Base-by-base conservation (phyloP, 2,113 vertebrate genomes). In the Spheniscus mendiculus region DNA sequence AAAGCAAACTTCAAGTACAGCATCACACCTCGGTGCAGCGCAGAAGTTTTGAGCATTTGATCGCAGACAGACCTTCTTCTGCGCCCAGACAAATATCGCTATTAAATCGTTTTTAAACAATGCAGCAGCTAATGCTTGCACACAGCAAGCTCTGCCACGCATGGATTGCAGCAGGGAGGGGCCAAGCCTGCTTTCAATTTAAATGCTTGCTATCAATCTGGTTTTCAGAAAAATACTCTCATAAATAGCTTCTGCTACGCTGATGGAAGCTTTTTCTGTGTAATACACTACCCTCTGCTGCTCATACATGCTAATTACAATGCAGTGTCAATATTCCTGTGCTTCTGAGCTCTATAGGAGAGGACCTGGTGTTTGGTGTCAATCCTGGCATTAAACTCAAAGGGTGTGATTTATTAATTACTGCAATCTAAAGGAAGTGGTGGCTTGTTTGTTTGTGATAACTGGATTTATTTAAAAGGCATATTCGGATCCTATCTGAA, bases 261-360 rank as follows among this genome's bases (percentile, higher is more conserved):
- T 17, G 32, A 5, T 2, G 19, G 45, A n/a, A 63, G 63, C 0
- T 53, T 78, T 94, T 96, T 82, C 62, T 17, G 58, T 77, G 93
- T 70, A 8, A 45, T 70, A 69, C 92, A 79, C 94, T 91, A 65
- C 97, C 97, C 95, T 95, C 97, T 98, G 96, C 96, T 97, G 97
- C 65, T 95, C 88, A 8, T 3, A 82, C 3, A 2, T 4, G 26
- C 32, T 49, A 77, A 95, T 44, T 83, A 22, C 97, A 96, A 67
- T 49, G 87, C 95, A 85, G 87, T 0, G 3, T 3, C 21, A 32
- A 34, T 50, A 32, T 47, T 42, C 14, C 67, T 15, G 36, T 3
- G 42, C 27, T 56, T 2, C 69, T 25, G 65, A 76, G 70, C 58
- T n/a, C 53, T 15, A 1, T 0, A 25, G 38, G 9, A 59, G 32